Conservation (phyloP, 2,888 invertebrate genomes). For the Bellardia pandia region DNA sequence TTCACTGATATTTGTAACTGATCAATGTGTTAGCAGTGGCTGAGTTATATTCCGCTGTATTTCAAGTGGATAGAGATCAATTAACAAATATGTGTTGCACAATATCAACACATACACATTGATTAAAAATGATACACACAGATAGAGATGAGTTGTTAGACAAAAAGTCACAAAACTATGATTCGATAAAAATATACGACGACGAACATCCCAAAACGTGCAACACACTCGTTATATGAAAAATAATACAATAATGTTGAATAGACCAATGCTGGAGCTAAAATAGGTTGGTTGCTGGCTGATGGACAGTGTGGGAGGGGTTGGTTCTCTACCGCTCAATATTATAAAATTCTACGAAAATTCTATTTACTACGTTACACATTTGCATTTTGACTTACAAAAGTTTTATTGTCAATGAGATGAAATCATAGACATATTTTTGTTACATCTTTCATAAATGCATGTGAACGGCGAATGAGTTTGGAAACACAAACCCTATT, state of each 20-base stretch:
- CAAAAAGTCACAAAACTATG: constrained; percentile 53
- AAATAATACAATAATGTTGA: constrained; percentile 22
- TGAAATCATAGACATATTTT: constrained; percentile 66
- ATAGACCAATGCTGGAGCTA: background rate
- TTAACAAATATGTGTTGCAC: background rate
- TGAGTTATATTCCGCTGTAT: background rate
- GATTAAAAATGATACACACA: background rate
- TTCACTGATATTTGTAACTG: too few relatives aligned
- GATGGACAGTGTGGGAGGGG: background rate
- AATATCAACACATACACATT: background rate
- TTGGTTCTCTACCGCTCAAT: background rate
- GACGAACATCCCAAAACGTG: constrained; percentile 8
- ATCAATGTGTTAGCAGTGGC: too few relatives aligned
- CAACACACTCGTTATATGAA: background rate
- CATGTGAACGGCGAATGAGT: constrained; percentile 39
- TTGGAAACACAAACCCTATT: background rate
- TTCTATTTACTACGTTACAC: background rate
- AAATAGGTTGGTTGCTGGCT: background rate
- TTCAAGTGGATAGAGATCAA: background rate
- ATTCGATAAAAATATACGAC: constrained; percentile 16
- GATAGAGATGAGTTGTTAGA: constrained; percentile 17
- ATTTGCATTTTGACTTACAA: constrained; percentile 60
- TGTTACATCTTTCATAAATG: constrained; percentile 68
- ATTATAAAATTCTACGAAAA: constrained; percentile 14
- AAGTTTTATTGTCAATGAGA: constrained; percentile 67